These are phyloP conservation scores for Cotesia typhae DNA, from an alignment of 1,140 invertebrate genomes.

Conservation along the genomic window DNA sequence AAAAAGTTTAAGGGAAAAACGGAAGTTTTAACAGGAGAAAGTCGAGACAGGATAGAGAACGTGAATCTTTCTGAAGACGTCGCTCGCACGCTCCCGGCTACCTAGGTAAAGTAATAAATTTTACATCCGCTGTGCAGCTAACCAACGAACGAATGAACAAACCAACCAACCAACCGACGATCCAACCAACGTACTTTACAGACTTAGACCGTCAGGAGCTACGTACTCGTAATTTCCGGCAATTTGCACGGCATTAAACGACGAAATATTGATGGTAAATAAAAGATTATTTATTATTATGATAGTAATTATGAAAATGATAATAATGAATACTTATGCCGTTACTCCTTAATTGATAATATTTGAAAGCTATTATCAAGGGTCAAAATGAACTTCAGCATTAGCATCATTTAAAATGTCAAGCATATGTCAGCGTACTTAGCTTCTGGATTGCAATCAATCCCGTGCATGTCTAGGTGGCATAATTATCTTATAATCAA, in stretches of 20 bases:
- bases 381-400: too few relatives aligned
- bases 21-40: conserved; percentile 12
- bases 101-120: conserved; percentile 30
- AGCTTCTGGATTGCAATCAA: conserved; percentile 6
- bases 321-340: too few relatives aligned
- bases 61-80: conserved; percentile 22
- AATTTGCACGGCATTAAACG: conserved; percentile 1
- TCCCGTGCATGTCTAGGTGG: conserved; percentile 15
- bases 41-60: conserved; percentile 29
- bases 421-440: too few relatives aligned
- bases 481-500: conserved; percentile 26
- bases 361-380: too few relatives aligned
- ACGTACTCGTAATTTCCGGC: conserved; percentile 18
- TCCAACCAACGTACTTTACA: too few relatives aligned
- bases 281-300: too few relatives aligned
- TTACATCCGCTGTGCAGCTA: conserved; percentile 28
- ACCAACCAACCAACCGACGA: too few relatives aligned
- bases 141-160: conserved; percentile 9
- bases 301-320: too few relatives aligned
- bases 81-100: conserved; percentile 14
- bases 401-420: too few relatives aligned
- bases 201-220: conserved; percentile 11
- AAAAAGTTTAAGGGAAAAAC: conserved; percentile 11
- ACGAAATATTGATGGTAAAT: too few relatives aligned
- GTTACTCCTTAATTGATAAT: too few relatives aligned